Conservation (phyloP, 2,888 invertebrate species). For the Cheilosia variabilis region DNA sequence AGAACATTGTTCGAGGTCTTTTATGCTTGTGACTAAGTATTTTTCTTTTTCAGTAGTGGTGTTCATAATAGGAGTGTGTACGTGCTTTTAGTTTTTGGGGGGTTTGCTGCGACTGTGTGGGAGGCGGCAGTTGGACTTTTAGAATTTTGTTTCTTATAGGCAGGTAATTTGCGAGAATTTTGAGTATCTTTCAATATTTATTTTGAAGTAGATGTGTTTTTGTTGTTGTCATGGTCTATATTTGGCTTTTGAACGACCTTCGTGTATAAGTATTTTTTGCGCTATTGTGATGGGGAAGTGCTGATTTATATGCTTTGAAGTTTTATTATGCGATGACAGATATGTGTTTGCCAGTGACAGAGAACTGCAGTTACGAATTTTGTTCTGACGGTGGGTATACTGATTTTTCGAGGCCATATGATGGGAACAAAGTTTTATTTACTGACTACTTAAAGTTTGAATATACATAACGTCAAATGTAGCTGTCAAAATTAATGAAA, state of each 20-base stretch:
- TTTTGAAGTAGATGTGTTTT: background rate
- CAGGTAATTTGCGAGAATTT: slow-evolving; percentile 40
- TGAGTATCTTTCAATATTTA: slow-evolving; percentile 12
- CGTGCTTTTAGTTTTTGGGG: slow-evolving; percentile 22
- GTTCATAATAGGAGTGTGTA: background rate
- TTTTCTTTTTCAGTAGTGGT: slow-evolving; percentile 1
- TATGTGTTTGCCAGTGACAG: slow-evolving; percentile 5
- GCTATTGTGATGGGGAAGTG: slow-evolving; percentile 18
- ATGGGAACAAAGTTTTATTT: too few species aligned
- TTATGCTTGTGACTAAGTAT: slow-evolving; percentile 59
- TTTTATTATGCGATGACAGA: slow-evolving; percentile 27
- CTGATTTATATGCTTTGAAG: slow-evolving; percentile 36
- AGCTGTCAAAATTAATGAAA: too few species aligned
- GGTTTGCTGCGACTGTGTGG: slow-evolving; percentile 16
- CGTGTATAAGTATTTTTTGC: slow-evolving; percentile 37
- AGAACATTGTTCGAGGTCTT: slow-evolving; percentile 51
- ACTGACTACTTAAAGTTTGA: too few species aligned
- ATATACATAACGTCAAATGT: too few species aligned
- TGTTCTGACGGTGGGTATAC: background rate
- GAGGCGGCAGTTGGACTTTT: slow-evolving; percentile 29
- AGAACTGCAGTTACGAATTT: background rate
- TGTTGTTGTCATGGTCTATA: slow-evolving; percentile 57
- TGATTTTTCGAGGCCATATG: too few species aligned
- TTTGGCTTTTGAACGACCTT: slow-evolving; percentile 55
- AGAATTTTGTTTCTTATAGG: slow-evolving; percentile 51